Percentiles rank a stretch among this genome's conserved stretches.
Conservation (phyloP, 2,113 vertebrate genomes). For the Hemichromis elongatus region DNA sequence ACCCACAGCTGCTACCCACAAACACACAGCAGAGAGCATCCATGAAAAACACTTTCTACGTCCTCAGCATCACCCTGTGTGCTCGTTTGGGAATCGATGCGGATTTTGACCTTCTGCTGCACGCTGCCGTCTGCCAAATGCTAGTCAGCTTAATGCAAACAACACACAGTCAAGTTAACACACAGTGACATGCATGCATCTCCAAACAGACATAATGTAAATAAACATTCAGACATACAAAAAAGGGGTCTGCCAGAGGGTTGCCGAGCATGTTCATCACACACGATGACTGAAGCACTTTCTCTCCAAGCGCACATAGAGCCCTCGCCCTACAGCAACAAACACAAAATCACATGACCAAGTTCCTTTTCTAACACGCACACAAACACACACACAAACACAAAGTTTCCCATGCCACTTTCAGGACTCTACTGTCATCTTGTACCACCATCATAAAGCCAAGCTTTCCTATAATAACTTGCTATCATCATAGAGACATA, state of each 20-base stretch:
- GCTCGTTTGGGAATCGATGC: neutral
- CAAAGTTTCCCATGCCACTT: conserved; percentile 54
- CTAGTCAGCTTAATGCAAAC: conserved; percentile 11
- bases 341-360: conserved; percentile 26
- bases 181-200: neutral
- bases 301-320: conserved; percentile 75
- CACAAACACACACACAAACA: conserved; percentile 1
- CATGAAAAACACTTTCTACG: neutral
- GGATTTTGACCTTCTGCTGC: neutral
- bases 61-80: neutral
- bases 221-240: conserved; percentile 18
- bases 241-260: conserved; percentile 39
- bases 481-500: conserved; percentile 68
- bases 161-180: neutral
- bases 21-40: neutral
- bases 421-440: conserved; percentile 65
- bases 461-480: conserved; percentile 69
- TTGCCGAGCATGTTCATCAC: conserved; percentile 55
- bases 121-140: neutral
- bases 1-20: neutral
- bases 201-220: conserved; percentile 12
- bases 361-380: neutral
- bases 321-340: conserved; percentile 27
- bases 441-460: conserved; percentile 59
- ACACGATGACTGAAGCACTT: conserved; percentile 74